Percentiles rank a stretch among this genome's conserved stretches.
Conservation (phyloP, 1,140 invertebrate species). For the Armadillidium nasatum region DNA sequence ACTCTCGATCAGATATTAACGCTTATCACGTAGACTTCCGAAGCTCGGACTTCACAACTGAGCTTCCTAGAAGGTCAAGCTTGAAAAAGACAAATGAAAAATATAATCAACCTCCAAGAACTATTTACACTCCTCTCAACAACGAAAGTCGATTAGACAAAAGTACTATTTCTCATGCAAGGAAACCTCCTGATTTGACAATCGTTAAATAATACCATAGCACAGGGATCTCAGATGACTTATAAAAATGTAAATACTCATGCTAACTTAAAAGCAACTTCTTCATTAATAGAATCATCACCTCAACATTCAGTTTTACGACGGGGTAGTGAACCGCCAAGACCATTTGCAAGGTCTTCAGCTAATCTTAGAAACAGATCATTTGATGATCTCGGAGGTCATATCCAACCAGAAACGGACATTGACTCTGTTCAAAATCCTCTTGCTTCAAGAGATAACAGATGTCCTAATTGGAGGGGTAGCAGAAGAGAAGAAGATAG, state of each 20-base stretch:
- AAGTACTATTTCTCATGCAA: slow-evolving; percentile 23
- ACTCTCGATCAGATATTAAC: background rate
- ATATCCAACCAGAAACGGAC: background rate
- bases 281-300: background rate
- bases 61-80: slow-evolving; percentile 25
- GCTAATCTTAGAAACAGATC: slow-evolving; percentile 20
- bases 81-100: slow-evolving; percentile 27
- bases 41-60: background rate
- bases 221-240: slow-evolving; percentile 23
- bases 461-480: background rate
- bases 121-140: slow-evolving; percentile 36
- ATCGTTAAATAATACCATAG: slow-evolving; percentile 40
- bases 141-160: slow-evolving; percentile 35
- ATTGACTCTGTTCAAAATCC: slow-evolving; percentile 1
- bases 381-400: slow-evolving; percentile 21
- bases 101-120: slow-evolving; percentile 41
- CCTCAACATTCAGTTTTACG: slow-evolving; percentile 15
- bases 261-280: slow-evolving; percentile 28
- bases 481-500: slow-evolving; percentile 31
- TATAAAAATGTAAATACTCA: slow-evolving; percentile 40
- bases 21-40: background rate
- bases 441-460: background rate
- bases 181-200: slow-evolving; percentile 34
- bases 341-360: slow-evolving; percentile 10
- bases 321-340: slow-evolving; percentile 21